A percentile compares a stretch with the other conserved stretches of the same genome.
Evolutionary conservation across 2,797 vertebrate species (phyloP).

Genomic region (Peromyscus nudipes): DNA sequence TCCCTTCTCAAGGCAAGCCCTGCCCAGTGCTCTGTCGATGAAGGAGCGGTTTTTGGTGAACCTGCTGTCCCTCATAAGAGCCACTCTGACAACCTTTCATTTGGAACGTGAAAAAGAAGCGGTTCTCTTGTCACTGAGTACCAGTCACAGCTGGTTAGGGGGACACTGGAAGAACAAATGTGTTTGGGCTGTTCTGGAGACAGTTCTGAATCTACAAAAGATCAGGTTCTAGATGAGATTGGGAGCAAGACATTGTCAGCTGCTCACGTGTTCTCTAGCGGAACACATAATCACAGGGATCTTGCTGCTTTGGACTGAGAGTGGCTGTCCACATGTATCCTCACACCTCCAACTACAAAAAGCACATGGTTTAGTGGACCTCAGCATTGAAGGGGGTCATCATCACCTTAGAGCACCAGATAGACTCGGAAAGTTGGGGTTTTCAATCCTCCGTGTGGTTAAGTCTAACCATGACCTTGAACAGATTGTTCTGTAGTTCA

Average conservation of each 20-base stretch:
- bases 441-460: not conserved
- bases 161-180: rapidly evolving
- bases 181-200: not conserved
- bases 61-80: not conserved
- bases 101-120: not conserved
- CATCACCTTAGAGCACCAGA: not conserved
- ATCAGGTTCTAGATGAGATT: not conserved
- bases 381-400: not conserved
- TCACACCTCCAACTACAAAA: not conserved
- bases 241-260: not conserved
- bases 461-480: not conserved
- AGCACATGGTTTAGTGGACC: not conserved
- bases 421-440: not conserved
- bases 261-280: no score
- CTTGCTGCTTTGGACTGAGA: not conserved
- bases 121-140: not conserved
- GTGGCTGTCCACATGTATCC: no score
- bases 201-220: not conserved
- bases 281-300: no score
- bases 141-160: rapidly evolving
- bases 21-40: constrained; percentile 36
- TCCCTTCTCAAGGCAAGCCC: constrained; percentile 31
- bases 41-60: constrained; percentile 45
- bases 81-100: not conserved
- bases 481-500: not conserved